Conservation (phyloP, 2,113 vertebrate species). For the Corythornis madagascariensis region DNA sequence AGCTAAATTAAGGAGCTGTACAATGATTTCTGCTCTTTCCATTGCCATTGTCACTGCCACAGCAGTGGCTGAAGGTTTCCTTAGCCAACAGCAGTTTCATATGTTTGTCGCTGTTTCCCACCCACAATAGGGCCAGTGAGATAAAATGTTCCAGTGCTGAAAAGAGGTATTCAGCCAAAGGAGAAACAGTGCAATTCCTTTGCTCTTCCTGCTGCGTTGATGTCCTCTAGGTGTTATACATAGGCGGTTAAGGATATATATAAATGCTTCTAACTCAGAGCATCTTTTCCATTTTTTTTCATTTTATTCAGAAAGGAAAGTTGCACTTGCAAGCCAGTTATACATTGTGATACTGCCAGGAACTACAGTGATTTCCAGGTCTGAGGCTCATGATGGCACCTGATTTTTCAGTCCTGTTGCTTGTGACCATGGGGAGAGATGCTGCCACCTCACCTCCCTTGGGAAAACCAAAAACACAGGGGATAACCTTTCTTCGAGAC, state of each 20-base stretch:
- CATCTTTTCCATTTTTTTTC: neutral
- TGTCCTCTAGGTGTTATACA: neutral
- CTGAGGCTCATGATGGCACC: neutral
- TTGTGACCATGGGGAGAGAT: neutral
- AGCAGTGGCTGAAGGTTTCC: rapidly evolving
- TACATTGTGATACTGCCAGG: neutral
- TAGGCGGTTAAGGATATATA: neutral
- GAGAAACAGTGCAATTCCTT: neutral
- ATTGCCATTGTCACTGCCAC: neutral
- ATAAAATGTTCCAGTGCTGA: neutral
- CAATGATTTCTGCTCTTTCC: neutral
- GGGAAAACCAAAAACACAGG: neutral
- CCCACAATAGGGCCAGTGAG: neutral
- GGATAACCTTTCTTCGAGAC: neutral
- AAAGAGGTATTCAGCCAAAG: neutral
- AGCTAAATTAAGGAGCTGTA: neutral
- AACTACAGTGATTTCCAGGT: neutral
- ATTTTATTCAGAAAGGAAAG: neutral
- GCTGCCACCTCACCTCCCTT: neutral
- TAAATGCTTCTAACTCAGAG: neutral
- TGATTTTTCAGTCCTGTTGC: neutral
- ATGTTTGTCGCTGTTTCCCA: neutral
- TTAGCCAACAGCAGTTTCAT: neutral
- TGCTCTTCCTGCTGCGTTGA: neutral
- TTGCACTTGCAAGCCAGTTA: neutral